These are phyloP conservation scores for Luscinia luscinia DNA, from an alignment of 2,797 vertebrate species.

Conservation along the genomic window DNA sequence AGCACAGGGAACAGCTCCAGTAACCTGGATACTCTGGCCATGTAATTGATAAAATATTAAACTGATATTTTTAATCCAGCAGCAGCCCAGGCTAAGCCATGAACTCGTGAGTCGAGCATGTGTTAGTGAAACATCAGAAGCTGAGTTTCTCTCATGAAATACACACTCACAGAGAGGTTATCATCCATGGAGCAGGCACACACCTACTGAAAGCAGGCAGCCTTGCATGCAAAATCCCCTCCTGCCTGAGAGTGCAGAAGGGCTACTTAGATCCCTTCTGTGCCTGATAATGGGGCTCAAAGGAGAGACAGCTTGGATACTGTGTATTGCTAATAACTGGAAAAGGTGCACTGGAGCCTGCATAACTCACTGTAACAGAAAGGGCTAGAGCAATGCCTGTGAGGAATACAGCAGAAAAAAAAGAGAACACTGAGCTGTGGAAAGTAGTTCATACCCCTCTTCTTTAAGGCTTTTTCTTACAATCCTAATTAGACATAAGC, in stretches of 20 bases:
- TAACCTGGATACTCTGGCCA: not conserved
- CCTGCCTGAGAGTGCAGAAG: not conserved
- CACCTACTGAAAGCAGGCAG: slow-evolving; percentile 1
- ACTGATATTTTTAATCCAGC: not conserved
- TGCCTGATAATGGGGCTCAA: not conserved
- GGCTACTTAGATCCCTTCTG: slow-evolving; percentile 13
- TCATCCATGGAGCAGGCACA: not conserved
- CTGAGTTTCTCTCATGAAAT: not conserved
- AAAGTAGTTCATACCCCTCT: not conserved
- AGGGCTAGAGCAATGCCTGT: not conserved
- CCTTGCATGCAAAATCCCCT: slow-evolving; percentile 8
- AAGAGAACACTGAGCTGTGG: not conserved
- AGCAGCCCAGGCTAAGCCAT: not conserved
- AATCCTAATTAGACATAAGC: not conserved
- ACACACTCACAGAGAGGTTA: not conserved
- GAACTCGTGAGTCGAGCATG: not conserved
- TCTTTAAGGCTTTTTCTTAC: not conserved
- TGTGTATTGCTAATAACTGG: slow-evolving; percentile 39
- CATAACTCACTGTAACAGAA: slow-evolving; percentile 46
- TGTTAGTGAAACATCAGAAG: slow-evolving; percentile 1
- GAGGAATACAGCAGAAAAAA: not conserved
- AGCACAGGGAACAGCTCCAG: not conserved
- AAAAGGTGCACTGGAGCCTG: slow-evolving; percentile 55
- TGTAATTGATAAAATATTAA: slow-evolving; percentile 13
- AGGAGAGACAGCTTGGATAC: slow-evolving; percentile 34